Evolutionary conservation across 2,113 vertebrate species (phyloP).

Genomic region (Zosterops hypoxanthus): DNA sequence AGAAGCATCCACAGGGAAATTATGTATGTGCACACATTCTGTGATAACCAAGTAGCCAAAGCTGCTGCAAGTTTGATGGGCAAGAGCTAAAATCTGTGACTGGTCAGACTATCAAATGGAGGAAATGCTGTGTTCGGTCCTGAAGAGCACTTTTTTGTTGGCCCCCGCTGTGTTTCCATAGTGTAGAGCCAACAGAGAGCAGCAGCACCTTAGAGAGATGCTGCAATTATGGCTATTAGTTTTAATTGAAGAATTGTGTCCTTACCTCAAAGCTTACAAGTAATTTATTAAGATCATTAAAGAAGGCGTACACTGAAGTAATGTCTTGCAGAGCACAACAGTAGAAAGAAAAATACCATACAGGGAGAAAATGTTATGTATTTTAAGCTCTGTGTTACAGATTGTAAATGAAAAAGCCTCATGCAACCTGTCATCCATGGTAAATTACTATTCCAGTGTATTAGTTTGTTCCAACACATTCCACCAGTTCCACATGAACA

Average conservation of each 20-base stretch:
- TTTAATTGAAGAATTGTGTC: constrained; percentile 11
- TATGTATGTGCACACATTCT: not conserved
- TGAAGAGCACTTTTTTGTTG: not conserved
- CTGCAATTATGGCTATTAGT: not conserved
- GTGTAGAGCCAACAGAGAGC: not conserved
- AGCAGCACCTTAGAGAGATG: not conserved
- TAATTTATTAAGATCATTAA: constrained; percentile 29
- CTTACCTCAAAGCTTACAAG: not conserved
- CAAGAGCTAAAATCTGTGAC: not conserved
- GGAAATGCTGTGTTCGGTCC: not conserved
- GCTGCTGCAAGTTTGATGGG: not conserved
- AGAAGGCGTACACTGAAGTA: not conserved
- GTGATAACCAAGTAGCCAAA: not conserved
- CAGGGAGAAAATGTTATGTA: not conserved
- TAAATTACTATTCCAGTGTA: not conserved
- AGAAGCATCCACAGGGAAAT: not conserved
- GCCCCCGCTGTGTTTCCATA: not conserved
- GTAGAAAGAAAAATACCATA: not conserved
- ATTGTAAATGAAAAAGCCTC: not conserved
- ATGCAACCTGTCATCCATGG: not conserved
- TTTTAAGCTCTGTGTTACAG: not conserved
- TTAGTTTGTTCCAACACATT: not conserved
- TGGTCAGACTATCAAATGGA: not conserved
- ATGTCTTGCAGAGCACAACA: not conserved
- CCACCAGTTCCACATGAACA: not conserved